Evolutionary conservation across 2,113 vertebrate species (phyloP), one percentile per base, ranked within the genome.

Genomic region (Coptodon bakossiorum): DNA sequence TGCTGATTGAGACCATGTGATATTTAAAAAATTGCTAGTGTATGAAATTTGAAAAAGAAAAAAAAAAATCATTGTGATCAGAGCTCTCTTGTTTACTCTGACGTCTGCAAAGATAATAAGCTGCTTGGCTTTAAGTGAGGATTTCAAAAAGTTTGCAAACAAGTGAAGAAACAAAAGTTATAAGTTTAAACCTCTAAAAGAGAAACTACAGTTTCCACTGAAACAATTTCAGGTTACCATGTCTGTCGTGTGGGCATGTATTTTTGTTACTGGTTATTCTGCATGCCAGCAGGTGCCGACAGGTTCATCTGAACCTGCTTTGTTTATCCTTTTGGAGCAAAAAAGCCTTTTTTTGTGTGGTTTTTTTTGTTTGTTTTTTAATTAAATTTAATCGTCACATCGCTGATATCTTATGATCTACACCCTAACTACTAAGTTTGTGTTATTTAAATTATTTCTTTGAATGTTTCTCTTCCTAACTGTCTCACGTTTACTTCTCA

Each of bases 241-340:
- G 4, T 71, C 31, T 56, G 80, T 36, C 16, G 6, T 56, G 53
- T 56, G 38, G 10, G 38, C 66, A 24, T 87, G 81, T 81, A 16
- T 91, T 80, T 86, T 53, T 82, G 81, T 71, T 38, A 56, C 48
- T 48, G 12, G 83, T 34, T 61, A 34, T 9, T 61, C 13, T 61
- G 57, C 57, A 61, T 61, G 29, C 29, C 57, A 61, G 5, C 82
- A 90, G 87, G 87, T 94, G 94, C 93, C 93, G 94, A 95, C 93
- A 11, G 81, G 16, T 86, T 89, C 66, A 54, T 93, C 95, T 92
- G 43, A 92, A 92, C 94, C 90, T 61, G 80, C 82, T 85, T 91
- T 92, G 91, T 94, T 92, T 68, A 84, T 84, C 29, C 52, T 34
- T 68, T 40, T 24, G 14, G 53, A 56, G 53, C 53, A 56, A 56